Evolutionary conservation across 2,113 vertebrate genomes (phyloP), one percentile per base, ranked within the genome.

Genomic region (Piprites chloris): DNA sequence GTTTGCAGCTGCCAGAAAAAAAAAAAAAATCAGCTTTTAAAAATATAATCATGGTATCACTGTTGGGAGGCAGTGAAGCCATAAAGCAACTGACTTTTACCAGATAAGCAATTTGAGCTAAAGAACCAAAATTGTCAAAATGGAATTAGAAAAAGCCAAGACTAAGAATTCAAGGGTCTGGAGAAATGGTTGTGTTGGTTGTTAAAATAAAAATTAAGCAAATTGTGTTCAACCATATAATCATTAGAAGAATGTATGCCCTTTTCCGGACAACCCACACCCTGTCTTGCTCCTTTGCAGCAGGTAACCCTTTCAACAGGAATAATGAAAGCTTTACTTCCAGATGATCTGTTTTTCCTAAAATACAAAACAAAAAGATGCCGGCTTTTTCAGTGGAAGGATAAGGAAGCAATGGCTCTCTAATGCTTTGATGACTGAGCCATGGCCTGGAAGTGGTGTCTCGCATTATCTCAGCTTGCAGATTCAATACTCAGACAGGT

Each of bases 391-490:
- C 5, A 87, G 19, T 56, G 79, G 56, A 75, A 93, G 47, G 49
- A 76, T 59, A 76, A 76, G 69, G 63, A 69, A 82, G 59, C 83
- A 87, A 96, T 96, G 0, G 1, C 59, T 32, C 26, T 61, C 56
- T 95, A 96, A 93, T 76, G 83, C 85, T 89, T 80, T 97, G 94
- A 96, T 95, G 91, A 68, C 82, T 53, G 15, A 84, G 53, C 75
- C 22, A 67, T 93, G 75, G 28, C 72, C 84, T 42, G 89, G n/a
- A 96, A 97, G 67, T 35, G 55, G 61, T 66, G 71, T 7, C 72
- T 91, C 91, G n/a, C 42, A 80, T 97, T 97, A 95, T 95, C 86
- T 96, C 94, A 96, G 76, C 82, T 96, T 95, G 93, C 33, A 44
- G 82, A 93, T 92, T 41, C 59, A 69, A 58, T 83, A 83, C 47